Conservation (phyloP, 2,888 invertebrate species). For the Pachliopta kotzebuea region DNA sequence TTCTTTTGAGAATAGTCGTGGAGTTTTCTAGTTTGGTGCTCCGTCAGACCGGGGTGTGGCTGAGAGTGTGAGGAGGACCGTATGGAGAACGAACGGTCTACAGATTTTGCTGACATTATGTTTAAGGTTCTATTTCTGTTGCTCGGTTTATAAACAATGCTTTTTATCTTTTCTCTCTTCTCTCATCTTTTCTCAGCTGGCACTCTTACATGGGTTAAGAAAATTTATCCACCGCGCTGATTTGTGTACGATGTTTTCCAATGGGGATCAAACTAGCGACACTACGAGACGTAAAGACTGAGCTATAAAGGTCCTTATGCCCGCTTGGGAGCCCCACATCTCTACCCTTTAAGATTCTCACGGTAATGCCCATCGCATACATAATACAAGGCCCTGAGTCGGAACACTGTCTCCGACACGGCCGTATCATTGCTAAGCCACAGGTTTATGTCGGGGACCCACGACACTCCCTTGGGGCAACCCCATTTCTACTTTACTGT, state of each 20-base stretch:
- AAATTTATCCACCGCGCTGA: no score
- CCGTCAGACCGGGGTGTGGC: conserved; percentile 12
- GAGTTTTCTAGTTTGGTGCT: conserved; percentile 23
- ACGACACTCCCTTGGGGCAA: conserved; percentile 24
- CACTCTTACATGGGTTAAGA: no score
- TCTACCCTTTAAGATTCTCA: conserved; percentile 27
- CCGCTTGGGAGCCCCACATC: conserved; percentile 19
- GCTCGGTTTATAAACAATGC: no score
- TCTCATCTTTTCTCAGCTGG: no score
- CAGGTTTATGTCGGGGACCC: conserved; percentile 27
- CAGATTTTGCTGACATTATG: no score
- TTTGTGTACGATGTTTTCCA: no score
- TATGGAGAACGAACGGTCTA: not conserved
- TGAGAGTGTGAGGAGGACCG: conserved; percentile 15
- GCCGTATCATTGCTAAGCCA: conserved; percentile 28
- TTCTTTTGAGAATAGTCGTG: conserved; percentile 32
- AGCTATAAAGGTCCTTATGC: conserved; percentile 3
- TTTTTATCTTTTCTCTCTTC: no score
- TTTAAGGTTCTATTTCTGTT: no score
- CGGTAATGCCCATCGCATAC: conserved; percentile 16
- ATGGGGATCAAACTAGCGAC: no score
- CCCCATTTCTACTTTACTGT: conserved; percentile 23
- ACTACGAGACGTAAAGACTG: no score
- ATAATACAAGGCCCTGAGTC: conserved; percentile 22
- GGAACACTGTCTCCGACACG: conserved; percentile 23